phyloP scores from a whole-genome alignment of 2,113 vertebrate genomes.

The Myrmecobius fasciatus region DNA sequence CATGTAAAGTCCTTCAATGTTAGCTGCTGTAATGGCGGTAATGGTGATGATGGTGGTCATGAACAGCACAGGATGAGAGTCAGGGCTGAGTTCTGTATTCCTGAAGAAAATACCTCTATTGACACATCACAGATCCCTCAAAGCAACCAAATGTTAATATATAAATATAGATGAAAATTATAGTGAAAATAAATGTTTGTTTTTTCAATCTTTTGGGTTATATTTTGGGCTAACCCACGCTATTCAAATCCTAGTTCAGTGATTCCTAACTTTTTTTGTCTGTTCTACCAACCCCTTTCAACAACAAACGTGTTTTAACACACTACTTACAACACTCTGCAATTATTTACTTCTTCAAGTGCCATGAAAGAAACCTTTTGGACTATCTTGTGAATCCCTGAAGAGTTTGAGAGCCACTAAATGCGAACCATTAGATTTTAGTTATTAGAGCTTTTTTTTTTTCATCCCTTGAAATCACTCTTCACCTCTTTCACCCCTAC shows the following conservation, averaged over 20 bases:
- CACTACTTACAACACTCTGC: background rate
- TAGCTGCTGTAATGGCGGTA: background rate
- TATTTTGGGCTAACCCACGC: background rate
- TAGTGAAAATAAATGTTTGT: background rate
- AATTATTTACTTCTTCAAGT: background rate
- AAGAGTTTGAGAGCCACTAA: background rate
- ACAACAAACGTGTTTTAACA: background rate
- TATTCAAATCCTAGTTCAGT: background rate
- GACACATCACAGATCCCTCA: background rate
- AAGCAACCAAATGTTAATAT: background rate
- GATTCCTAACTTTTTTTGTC: background rate
- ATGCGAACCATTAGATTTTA: background rate
- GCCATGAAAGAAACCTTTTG: background rate
- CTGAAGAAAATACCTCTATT: background rate
- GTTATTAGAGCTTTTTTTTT: background rate
- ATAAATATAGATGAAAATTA: background rate
- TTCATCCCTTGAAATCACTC: background rate
- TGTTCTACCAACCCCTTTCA: background rate
- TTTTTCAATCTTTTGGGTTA: background rate
- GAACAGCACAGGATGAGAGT: background rate
- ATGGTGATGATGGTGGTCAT: background rate
- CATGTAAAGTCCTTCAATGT: background rate
- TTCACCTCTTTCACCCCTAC: background rate
- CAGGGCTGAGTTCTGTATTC: background rate
- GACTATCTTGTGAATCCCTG: background rate